Evolutionary conservation across 2,888 invertebrate genomes (phyloP), one percentile per base, ranked within the genome.

Genomic region (Polia nebulosa): DNA sequence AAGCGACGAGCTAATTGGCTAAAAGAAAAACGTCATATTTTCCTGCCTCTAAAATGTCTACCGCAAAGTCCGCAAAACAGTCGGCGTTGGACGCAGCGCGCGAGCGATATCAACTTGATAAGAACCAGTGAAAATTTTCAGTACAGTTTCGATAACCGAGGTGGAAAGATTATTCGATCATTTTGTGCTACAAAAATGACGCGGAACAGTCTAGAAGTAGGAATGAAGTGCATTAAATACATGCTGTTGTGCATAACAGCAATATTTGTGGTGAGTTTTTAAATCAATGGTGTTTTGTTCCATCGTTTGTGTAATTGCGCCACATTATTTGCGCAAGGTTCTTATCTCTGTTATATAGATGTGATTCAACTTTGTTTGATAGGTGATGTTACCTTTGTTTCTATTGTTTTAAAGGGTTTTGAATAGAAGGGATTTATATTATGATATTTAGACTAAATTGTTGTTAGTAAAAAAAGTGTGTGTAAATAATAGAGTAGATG

Each of bases 141-240:
- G 82, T 84, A 47, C 47, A 27, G 8, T 49, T 57, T 29, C 52
- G 65, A 58, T 61, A 44, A 68, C 27, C 51, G 71, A 25, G 20
- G 64, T 13, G 68, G 70, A 49, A 72, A 82, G 73, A 74, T 72
- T 67, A 41, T 27, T 8, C 61, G 41, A 34, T 51, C 34, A 65
- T 60, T 70, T 66, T 70, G 61, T 81, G 72, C 76, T 79, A 82
- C 68, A 63, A 93, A 87, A 87, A 96, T 95, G 95, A 85, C 91
- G 84, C 83, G 87, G 62, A 90, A 83, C 60, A 91, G 88, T 82
- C 87, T 96, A 69, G 96, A 97, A 89, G 94, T 97, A 32, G 97
- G 97, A 83, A 97, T 97, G 97, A 96, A 95, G 89, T 96, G 97
- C 87, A 97, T 98, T 69, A 98, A 98, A 91, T 98, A 97, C 87